Percentiles rank a stretch among this genome's conserved stretches.
Evolutionary conservation across 2,888 invertebrate genomes (phyloP).

Genomic region (Pomacea canaliculata): DNA sequence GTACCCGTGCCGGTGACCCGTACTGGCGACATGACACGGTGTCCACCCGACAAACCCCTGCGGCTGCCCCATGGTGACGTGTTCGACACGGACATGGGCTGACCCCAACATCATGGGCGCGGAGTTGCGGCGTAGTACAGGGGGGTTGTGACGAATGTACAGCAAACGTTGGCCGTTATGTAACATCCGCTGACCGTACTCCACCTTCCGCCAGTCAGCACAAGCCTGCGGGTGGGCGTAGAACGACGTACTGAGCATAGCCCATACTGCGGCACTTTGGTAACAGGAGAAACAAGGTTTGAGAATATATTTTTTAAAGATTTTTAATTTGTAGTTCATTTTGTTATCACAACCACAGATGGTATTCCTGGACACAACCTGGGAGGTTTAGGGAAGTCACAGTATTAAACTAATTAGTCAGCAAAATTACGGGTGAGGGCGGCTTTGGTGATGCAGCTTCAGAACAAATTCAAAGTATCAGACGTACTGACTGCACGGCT

Average conservation of each 20-base stretch:
- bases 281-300: neutral
- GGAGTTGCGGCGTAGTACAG: constrained; percentile 50
- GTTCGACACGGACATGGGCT: constrained; percentile 61
- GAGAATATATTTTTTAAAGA: no score
- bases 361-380: no score
- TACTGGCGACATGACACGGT: constrained; percentile 14
- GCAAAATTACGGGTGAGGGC: no score
- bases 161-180: constrained; percentile 26
- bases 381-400: no score
- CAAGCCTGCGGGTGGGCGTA: constrained; percentile 37
- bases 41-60: constrained; percentile 27
- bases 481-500: no score
- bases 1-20: constrained; percentile 29
- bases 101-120: constrained; percentile 52
- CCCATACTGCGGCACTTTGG: neutral
- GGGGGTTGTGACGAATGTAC: constrained; percentile 38
- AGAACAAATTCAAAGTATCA: no score
- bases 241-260: constrained; percentile 22
- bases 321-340: no score
- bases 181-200: neutral
- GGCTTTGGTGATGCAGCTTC: no score
- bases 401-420: no score
- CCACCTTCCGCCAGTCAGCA: constrained; percentile 45
- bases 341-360: no score
- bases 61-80: constrained; percentile 35